Percentiles rank a stretch among this genome's conserved stretches.
These are phyloP conservation scores for Symphodus melops DNA, from an alignment of 2,113 vertebrate genomes.

Conservation along the genomic window DNA sequence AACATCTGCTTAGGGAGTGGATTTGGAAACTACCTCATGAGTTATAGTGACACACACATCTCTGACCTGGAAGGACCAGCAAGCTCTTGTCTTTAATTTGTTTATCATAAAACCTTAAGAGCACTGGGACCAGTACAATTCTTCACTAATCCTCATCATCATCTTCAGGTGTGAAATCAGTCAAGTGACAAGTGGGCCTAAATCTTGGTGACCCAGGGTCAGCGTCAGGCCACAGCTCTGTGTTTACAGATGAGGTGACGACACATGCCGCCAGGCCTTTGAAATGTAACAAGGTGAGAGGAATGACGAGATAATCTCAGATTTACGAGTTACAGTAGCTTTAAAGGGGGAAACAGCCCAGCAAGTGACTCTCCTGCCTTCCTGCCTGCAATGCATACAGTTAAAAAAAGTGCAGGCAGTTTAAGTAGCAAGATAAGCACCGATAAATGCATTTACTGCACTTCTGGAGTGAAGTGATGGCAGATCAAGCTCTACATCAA, in stretches of 20 bases:
- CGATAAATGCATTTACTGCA: slow-evolving; percentile 1
- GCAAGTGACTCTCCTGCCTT: slow-evolving; percentile 6
- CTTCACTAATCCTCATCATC: slow-evolving; percentile 51
- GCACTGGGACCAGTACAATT: slow-evolving; percentile 36
- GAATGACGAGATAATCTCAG: slow-evolving; percentile 64
- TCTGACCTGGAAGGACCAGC: slow-evolving; percentile 4
- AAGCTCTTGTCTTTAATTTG: slow-evolving; percentile 30
- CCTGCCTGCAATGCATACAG: background rate
- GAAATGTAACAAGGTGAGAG: slow-evolving; percentile 67
- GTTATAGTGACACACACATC: slow-evolving; percentile 27
- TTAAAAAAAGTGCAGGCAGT: background rate
- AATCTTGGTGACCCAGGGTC: slow-evolving; percentile 67
- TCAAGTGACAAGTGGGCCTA: slow-evolving; percentile 79
- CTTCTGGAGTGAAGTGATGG: background rate
- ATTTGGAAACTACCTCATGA: slow-evolving; percentile 23
- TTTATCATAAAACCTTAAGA: slow-evolving; percentile 46
- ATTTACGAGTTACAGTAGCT: slow-evolving; percentile 78
- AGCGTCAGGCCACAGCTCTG: slow-evolving; percentile 59
- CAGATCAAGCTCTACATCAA: background rate
- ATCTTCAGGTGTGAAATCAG: slow-evolving; percentile 73
- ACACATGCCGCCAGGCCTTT: slow-evolving; percentile 65
- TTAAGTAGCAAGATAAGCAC: background rate
- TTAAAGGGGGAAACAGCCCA: slow-evolving; percentile 22
- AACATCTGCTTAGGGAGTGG: background rate
- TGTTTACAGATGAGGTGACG: slow-evolving; percentile 75